A percentile compares a stretch with the other conserved stretches of the same genome.
Evolutionary conservation across 2,797 vertebrate genomes (phyloP).

Genomic region (Falco peregrinus): DNA sequence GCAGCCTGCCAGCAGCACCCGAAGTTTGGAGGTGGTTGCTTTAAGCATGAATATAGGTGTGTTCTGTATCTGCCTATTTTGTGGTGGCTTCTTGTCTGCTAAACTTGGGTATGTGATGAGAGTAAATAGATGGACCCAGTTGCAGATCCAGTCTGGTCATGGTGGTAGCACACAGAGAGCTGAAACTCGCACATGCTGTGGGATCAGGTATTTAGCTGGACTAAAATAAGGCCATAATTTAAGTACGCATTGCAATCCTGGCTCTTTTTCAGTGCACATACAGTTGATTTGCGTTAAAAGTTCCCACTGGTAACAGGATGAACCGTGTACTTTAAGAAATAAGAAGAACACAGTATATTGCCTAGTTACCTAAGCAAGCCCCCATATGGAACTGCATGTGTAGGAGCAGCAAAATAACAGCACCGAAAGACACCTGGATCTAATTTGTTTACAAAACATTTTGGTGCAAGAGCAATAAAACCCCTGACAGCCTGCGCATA

Average conservation of each 20-base stretch:
- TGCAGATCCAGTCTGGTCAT: neutral
- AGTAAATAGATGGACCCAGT: neutral
- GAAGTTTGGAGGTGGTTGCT: neutral
- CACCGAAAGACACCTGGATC: neutral
- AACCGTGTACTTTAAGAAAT: neutral
- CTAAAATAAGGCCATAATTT: neutral
- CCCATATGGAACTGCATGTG: neutral
- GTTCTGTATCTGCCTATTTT: accelerated
- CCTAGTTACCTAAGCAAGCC: neutral
- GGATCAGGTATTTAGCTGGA: neutral
- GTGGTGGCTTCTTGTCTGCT: neutral
- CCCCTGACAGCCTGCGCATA: neutral
- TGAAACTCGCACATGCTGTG: neutral
- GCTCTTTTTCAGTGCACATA: neutral
- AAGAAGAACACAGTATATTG: neutral
- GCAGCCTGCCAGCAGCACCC: neutral
- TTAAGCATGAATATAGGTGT: neutral
- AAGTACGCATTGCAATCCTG: neutral
- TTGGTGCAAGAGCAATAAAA: neutral
- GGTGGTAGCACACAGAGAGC: neutral
- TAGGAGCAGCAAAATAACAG: neutral
- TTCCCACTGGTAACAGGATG: neutral
- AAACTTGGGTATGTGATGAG: neutral
- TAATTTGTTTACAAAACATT: neutral
- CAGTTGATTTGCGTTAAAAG: neutral